Conservation (phyloP, 2,888 invertebrate species). For the Calameuta pallipes region DNA sequence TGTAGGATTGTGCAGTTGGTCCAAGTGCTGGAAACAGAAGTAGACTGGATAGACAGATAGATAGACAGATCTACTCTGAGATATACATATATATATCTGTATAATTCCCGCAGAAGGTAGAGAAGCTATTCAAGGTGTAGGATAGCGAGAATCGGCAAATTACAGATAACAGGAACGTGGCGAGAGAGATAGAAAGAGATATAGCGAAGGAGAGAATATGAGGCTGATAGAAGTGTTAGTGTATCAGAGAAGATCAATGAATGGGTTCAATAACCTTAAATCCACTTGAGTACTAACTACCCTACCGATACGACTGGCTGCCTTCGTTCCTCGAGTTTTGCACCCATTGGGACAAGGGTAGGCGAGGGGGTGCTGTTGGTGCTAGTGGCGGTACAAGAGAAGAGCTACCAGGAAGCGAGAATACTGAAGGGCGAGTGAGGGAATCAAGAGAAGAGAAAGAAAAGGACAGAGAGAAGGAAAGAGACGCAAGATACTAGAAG, state of each 20-base stretch:
- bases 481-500: background rate
- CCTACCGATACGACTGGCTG: constrained; percentile 42
- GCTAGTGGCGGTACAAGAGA: background rate
- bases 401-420: background rate
- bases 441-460: background rate
- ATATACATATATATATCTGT: background rate
- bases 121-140: background rate
- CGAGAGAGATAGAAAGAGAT: background rate
- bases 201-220: background rate
- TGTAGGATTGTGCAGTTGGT: background rate
- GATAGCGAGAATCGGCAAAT: background rate
- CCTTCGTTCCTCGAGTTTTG: constrained; percentile 42
- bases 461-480: constrained; percentile 9
- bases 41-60: background rate
- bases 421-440: background rate
- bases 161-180: background rate
- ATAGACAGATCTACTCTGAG: background rate
- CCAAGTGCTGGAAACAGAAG: background rate
- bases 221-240: background rate
- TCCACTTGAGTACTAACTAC: constrained; percentile 56
- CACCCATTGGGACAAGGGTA: background rate
- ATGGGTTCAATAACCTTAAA: constrained; percentile 64
- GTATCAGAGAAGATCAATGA: constrained; percentile 52
- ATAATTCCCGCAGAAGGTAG: background rate
- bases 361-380: background rate